phyloP scores from a whole-genome alignment of 2,113 vertebrate species.

The Ceyx cyanopectus region DNA sequence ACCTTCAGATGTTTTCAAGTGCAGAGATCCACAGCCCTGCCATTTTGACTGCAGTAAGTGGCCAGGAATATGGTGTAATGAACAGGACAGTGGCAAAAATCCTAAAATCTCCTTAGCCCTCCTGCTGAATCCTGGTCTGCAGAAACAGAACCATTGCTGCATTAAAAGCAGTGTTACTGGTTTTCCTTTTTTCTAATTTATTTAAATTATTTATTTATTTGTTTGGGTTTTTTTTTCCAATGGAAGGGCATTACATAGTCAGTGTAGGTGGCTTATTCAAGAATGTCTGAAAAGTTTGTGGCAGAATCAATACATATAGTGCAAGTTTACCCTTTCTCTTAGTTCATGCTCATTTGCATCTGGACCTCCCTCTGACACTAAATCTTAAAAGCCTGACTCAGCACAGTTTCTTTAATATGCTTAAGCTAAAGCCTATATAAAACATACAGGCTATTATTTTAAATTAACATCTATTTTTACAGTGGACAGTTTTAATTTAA shows the following conservation, averaged over 20 bases:
- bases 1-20: background rate
- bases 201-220: background rate
- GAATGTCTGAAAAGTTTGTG: background rate
- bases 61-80: background rate
- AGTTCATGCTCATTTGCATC: background rate
- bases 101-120: background rate
- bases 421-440: background rate
- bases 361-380: background rate
- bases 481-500: background rate
- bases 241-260: too few relatives aligned
- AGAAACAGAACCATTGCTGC: background rate
- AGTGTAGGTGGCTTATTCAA: background rate
- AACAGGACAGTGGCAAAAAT: background rate
- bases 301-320: background rate
- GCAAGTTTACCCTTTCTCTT: background rate
- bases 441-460: background rate
- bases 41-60: background rate
- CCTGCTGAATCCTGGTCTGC: background rate
- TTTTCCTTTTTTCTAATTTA: background rate
- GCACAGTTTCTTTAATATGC: background rate
- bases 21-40: background rate
- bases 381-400: background rate
- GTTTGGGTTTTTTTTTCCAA: background rate
- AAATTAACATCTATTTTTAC: background rate
- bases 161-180: background rate